These are phyloP conservation scores for Sialia sialis DNA, from an alignment of 2,113 vertebrate genomes.

Conservation along the genomic window DNA sequence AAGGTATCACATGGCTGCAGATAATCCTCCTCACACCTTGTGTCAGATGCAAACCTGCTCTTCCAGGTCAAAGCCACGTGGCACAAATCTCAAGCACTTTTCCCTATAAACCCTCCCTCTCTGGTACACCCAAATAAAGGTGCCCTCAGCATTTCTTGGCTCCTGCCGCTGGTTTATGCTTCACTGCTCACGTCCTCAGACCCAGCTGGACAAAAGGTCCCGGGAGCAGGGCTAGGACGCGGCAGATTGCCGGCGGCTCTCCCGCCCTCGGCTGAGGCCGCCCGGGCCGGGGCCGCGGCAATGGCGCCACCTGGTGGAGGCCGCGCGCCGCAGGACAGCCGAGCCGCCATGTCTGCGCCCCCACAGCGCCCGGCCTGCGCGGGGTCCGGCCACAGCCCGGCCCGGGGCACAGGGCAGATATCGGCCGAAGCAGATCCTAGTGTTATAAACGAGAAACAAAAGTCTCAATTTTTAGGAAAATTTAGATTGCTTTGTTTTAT, in stretches of 20 bases:
- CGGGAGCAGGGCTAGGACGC: accelerated
- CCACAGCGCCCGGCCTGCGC: too few relatives aligned
- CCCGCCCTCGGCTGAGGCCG: accelerated
- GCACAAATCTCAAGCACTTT: background rate
- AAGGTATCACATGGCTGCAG: accelerated
- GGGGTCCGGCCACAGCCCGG: background rate
- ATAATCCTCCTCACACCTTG: background rate
- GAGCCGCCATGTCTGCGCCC: background rate
- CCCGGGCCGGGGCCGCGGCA: background rate
- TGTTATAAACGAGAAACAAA: too few relatives aligned
- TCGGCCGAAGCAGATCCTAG: background rate
- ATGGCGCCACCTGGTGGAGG: conserved; percentile 55
- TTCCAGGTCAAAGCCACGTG: background rate
- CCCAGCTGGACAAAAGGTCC: too few relatives aligned
- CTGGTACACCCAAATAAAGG: background rate
- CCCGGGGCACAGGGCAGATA: accelerated
- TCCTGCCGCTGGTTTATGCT: background rate
- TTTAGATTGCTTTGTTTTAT: too few relatives aligned
- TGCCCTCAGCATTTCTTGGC: background rate
- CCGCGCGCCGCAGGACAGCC: background rate
- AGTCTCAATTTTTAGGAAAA: too few relatives aligned
- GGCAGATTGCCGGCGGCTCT: accelerated
- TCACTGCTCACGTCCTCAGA: background rate
- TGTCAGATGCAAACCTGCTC: background rate
- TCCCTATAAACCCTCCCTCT: background rate